phyloP scores from a whole-genome alignment of 2,797 vertebrate genomes.

The Clamator glandarius region DNA sequence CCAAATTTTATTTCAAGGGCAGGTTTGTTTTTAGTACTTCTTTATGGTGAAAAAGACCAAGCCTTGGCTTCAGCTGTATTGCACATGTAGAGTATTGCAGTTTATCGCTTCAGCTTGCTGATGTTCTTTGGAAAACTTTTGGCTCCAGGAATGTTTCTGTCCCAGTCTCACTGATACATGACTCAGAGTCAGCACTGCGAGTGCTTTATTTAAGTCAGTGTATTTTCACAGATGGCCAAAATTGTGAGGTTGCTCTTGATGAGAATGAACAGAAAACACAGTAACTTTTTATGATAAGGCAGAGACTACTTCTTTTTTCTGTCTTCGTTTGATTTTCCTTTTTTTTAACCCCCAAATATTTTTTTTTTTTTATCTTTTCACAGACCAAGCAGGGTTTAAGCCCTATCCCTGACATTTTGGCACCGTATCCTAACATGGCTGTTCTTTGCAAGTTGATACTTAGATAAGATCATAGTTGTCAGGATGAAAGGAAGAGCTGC shows the following conservation, averaged over 20 bases:
- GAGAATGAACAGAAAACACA: not conserved
- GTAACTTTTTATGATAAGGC: not conserved
- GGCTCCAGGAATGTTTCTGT: not conserved
- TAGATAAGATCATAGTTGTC: not conserved
- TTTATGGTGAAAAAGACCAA: not conserved
- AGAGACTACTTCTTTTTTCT: not conserved
- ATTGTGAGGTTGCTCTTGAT: not conserved
- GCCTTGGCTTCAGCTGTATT: not conserved
- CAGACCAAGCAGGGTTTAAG: not conserved
- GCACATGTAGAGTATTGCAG: not conserved
- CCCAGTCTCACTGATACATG: not conserved
- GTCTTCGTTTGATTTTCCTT: too few relatives aligned
- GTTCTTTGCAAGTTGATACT: not conserved
- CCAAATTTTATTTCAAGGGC: not conserved
- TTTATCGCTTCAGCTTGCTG: not conserved
- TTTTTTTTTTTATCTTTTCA: not conserved
- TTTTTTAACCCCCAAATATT: not conserved
- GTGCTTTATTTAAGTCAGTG: not conserved
- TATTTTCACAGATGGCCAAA: not conserved
- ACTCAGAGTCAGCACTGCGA: not conserved
- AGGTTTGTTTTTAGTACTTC: not conserved
- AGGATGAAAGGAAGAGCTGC: conserved; percentile 40
- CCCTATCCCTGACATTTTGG: not conserved
- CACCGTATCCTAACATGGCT: not conserved
- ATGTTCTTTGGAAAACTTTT: not conserved